Conservation (phyloP, 2,888 invertebrate species). For the Platerodrilus igneus region DNA sequence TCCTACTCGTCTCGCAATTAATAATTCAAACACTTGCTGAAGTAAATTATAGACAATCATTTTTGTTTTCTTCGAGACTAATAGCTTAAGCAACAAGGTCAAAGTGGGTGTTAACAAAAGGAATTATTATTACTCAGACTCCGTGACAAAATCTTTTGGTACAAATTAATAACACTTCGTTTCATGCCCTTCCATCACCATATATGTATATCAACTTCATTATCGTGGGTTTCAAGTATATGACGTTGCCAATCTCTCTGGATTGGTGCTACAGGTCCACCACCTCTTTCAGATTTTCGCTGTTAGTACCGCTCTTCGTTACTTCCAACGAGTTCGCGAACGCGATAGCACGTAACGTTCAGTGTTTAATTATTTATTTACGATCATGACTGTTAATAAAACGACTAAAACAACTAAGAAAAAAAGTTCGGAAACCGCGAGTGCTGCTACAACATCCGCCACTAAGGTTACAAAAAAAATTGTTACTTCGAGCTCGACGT, state of each 20-base stretch:
- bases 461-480: constrained; percentile 29
- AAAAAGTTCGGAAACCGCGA: constrained; percentile 23
- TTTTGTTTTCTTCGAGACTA: too few relatives aligned
- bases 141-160: too few relatives aligned
- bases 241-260: constrained; percentile 32
- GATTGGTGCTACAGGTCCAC: constrained; percentile 28
- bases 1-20: too few relatives aligned
- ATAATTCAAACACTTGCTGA: too few relatives aligned
- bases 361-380: neutral
- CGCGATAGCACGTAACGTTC: constrained; percentile 12
- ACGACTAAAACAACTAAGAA: constrained; percentile 37
- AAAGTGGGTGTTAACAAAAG: too few relatives aligned
- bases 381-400: constrained; percentile 42
- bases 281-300: constrained; percentile 27
- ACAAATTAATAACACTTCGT: too few relatives aligned
- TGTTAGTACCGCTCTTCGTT: constrained; percentile 24
- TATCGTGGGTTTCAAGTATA: constrained; percentile 36
- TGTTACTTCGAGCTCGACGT: constrained; percentile 19
- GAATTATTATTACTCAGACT: too few relatives aligned
- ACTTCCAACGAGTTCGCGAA: constrained; percentile 27
- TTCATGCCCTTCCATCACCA: too few relatives aligned
- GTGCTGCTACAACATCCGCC: constrained; percentile 25
- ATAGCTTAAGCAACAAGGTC: too few relatives aligned
- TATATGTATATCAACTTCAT: constrained; percentile 43
- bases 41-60: too few relatives aligned